A percentile compares a stretch with the other conserved stretches of the same genome.
These are phyloP conservation scores for Auanema freiburgensis DNA, from an alignment of 2,888 invertebrate species.

Conservation along the genomic window DNA sequence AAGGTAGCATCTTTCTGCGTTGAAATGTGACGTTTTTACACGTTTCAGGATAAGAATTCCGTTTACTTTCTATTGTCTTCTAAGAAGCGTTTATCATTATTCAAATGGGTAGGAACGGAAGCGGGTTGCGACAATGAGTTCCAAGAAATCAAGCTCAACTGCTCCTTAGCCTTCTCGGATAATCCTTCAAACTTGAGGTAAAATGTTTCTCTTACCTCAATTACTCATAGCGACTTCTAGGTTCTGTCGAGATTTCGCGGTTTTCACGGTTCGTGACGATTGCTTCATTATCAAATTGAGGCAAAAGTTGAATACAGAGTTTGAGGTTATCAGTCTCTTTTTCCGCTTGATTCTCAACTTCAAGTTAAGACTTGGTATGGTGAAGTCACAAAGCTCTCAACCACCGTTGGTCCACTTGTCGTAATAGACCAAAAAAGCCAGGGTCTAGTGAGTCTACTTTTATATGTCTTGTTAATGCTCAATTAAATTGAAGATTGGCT, in stretches of 20 bases:
- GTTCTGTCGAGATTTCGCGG: neutral
- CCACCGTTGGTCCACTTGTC: too few relatives aligned
- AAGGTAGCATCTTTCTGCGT: conserved; percentile 21
- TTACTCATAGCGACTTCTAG: neutral
- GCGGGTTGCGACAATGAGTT: conserved; percentile 64
- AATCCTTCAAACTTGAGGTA: conserved; percentile 28
- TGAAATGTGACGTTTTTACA: neutral
- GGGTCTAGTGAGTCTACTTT: too few relatives aligned
- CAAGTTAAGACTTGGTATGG: too few relatives aligned
- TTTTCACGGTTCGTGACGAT: conserved; percentile 1
- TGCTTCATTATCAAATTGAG: too few relatives aligned
- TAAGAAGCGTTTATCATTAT: conserved; percentile 43
- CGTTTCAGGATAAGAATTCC: conserved; percentile 2
- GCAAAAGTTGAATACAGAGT: too few relatives aligned
- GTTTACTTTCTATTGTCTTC: conserved; percentile 50
- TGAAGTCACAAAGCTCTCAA: too few relatives aligned
- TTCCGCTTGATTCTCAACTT: too few relatives aligned
- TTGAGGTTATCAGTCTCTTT: too few relatives aligned
- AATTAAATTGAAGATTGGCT: too few relatives aligned
- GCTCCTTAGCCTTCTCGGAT: conserved; percentile 27
- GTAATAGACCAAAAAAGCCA: too few relatives aligned
- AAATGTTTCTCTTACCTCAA: neutral
- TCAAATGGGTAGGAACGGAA: conserved; percentile 41
- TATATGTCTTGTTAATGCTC: too few relatives aligned
- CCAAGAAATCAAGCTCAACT: conserved; percentile 45